Conservation (phyloP, 2,113 vertebrate species). For the Cryptotis parvus region DNA sequence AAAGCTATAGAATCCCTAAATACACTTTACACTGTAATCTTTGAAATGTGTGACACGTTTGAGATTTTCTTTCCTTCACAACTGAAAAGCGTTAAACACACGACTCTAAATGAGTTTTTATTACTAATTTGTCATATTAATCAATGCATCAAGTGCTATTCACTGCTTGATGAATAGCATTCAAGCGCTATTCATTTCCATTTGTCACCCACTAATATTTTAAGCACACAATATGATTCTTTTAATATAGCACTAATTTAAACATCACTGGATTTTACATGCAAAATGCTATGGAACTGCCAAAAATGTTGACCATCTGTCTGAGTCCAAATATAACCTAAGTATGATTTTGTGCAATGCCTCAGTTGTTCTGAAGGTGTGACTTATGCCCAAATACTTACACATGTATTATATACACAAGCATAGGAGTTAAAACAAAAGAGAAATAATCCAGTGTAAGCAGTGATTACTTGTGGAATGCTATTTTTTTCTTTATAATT, state of each 20-base stretch:
- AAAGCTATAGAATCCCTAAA: slow-evolving; percentile 19
- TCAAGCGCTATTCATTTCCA: slow-evolving; percentile 18
- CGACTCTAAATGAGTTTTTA: neutral
- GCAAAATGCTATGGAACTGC: neutral
- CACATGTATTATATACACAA: neutral
- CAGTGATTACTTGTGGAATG: neutral
- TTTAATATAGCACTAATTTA: neutral
- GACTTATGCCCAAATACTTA: neutral
- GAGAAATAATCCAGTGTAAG: neutral
- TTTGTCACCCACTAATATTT: neutral
- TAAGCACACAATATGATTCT: neutral
- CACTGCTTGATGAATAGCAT: no score
- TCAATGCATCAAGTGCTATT: neutral
- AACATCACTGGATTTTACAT: neutral
- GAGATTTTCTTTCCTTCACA: slow-evolving; percentile 51
- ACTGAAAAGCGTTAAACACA: neutral
- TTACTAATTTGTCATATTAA: slow-evolving; percentile 1
- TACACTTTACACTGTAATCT: slow-evolving; percentile 8
- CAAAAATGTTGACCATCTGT: neutral
- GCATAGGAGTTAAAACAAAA: neutral
- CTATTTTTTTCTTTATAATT: neutral
- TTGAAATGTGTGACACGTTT: neutral
- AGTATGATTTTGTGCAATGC: neutral
- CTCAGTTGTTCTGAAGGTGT: neutral
- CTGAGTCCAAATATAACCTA: neutral